Evolutionary conservation across 2,113 vertebrate species (phyloP).

Genomic region (Arvicanthis niloticus): DNA sequence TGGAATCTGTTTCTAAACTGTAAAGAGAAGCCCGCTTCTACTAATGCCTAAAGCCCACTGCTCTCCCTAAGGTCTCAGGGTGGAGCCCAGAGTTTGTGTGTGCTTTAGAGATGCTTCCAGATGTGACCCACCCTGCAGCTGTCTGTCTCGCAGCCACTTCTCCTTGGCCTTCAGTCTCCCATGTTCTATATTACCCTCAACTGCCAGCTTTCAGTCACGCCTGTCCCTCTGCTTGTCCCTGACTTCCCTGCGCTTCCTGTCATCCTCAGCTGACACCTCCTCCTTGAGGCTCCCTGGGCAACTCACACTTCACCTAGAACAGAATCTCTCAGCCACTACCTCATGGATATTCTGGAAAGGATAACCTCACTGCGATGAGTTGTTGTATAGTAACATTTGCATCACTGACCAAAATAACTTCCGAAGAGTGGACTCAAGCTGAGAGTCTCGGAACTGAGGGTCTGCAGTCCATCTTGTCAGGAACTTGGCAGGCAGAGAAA

Average conservation of each 20-base stretch:
- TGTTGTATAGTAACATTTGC: background rate
- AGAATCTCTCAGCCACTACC: background rate
- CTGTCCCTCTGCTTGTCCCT: background rate
- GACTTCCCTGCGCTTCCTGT: background rate
- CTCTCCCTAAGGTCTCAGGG: background rate
- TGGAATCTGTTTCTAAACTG: background rate
- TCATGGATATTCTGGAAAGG: background rate
- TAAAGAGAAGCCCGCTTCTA: background rate
- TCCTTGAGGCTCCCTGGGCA: background rate
- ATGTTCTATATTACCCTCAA: rapidly evolving
- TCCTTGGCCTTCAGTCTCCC: background rate
- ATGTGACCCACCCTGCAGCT: background rate
- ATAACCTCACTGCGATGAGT: background rate
- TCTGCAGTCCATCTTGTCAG: background rate
- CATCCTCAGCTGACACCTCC: background rate
- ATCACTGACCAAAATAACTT: background rate
- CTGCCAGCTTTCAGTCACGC: too few species aligned
- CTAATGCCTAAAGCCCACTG: background rate
- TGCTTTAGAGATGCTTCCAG: background rate
- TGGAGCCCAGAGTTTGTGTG: background rate
- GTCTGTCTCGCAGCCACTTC: background rate
- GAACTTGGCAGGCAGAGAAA: background rate
- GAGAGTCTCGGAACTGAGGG: background rate
- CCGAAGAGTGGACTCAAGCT: background rate
- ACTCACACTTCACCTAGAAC: background rate